phyloP scores from a whole-genome alignment of 2,797 vertebrate genomes.

The Pipistrellus nathusii region DNA sequence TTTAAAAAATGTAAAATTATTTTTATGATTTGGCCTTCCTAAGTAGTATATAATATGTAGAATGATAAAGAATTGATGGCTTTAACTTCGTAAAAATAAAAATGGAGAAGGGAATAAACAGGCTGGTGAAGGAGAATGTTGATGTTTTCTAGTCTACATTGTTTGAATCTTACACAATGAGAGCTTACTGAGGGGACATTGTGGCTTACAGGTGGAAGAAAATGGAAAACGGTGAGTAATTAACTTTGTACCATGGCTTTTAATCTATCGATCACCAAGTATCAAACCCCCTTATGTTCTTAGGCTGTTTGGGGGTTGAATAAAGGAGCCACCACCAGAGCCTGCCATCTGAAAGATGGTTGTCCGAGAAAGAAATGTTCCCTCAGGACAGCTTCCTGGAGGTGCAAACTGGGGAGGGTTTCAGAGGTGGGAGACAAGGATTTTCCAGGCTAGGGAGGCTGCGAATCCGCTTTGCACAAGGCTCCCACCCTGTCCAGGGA shows the following conservation, averaged over 20 bases:
- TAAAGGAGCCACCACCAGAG: neutral
- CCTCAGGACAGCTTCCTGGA: neutral
- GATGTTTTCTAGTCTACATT: neutral
- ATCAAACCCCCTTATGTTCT: neutral
- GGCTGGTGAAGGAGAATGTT: neutral
- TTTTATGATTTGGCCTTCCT: constrained; percentile 1
- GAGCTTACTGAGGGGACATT: neutral
- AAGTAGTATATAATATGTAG: constrained; percentile 18
- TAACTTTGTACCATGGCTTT: neutral
- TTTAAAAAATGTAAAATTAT: constrained; percentile 25
- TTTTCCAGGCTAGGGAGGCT: neutral
- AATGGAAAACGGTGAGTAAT: neutral
- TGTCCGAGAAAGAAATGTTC: neutral
- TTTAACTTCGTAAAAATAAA: constrained; percentile 23
- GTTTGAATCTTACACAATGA: neutral
- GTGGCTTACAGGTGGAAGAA: neutral
- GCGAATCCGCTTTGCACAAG: neutral
- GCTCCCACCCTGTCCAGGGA: neutral
- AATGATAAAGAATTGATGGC: neutral
- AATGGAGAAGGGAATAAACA: neutral
- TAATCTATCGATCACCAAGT: neutral
- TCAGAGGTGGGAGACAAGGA: neutral
- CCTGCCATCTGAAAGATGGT: neutral
- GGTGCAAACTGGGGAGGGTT: neutral
- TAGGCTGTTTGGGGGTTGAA: neutral